Evolutionary conservation across 2,888 invertebrate species (phyloP).

Genomic region (Selenia dentaria): DNA sequence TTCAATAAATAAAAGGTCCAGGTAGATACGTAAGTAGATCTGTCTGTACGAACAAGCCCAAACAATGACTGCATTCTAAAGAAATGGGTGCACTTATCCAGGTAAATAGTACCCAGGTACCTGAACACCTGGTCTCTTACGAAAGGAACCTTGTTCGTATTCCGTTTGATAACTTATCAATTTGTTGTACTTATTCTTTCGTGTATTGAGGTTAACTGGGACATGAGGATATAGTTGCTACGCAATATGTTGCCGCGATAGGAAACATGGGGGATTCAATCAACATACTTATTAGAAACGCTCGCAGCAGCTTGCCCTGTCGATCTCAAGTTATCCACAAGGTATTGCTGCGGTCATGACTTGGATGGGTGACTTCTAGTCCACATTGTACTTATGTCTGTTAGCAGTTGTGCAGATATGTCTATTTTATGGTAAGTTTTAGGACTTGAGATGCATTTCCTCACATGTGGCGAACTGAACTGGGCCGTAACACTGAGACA

Average conservation of each 20-base stretch:
- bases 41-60: neutral
- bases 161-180: slow-evolving; percentile 30
- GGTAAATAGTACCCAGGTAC: neutral
- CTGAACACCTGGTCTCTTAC: slow-evolving; percentile 22
- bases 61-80: slow-evolving; percentile 2
- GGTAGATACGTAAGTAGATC: neutral
- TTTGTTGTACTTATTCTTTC: slow-evolving; percentile 1
- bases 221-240: slow-evolving; percentile 14
- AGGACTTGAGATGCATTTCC: too few relatives aligned
- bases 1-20: neutral
- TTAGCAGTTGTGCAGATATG: too few relatives aligned
- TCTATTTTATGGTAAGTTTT: too few relatives aligned
- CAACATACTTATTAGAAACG: too few relatives aligned
- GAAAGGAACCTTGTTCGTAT: slow-evolving; percentile 24
- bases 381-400: too few relatives aligned
- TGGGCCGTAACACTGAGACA: too few relatives aligned
- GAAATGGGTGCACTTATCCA: neutral
- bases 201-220: slow-evolving; percentile 26
- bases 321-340: too few relatives aligned
- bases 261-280: neutral
- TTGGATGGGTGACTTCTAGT: too few relatives aligned
- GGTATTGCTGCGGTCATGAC: too few relatives aligned
- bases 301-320: too few relatives aligned
- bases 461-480: too few relatives aligned
- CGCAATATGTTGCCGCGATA: neutral